Evolutionary conservation across 2,888 invertebrate species (phyloP), one percentile per base, ranked within the genome.

Genomic region (Spodoptera exigua): DNA sequence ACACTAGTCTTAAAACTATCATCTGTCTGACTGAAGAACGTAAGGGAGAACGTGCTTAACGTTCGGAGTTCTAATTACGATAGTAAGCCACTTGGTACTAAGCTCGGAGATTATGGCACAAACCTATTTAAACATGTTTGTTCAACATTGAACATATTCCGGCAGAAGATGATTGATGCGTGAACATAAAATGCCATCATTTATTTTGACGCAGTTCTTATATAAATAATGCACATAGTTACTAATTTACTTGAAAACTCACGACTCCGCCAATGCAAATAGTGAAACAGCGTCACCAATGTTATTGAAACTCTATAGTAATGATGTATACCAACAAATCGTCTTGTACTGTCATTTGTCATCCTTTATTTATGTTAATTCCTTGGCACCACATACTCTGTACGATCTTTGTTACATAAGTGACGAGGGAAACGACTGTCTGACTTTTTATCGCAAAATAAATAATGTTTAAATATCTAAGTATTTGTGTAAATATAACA

Each of bases 311-410:
- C 16, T 43, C 4, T 27, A 41, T 43, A 3, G 27, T 27, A 5
- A 27, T 27, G 27, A 27, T 7, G 27, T 27, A 27, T 9, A 39
- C 56, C 12, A 2, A 60, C 43, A 37, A 47, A 56, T 43, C 51
- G 34, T 51, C 17, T 57, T 13, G 45, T 40, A 35, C 51, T 37
- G 46, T 17, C 46, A 55, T 70, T 51, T 40, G 37, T 70, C 56
- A 51, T 40, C 37, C 16, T 49, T 64, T 55, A 66, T 66, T 70
- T 55, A 49, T 70, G 35, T 63, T 53, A 14, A 16, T 47, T 55
- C 17, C 34, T 66, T 66, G 71, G 71, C 65, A 66, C 57, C 35
- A 51, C 27, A 9, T 46, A 46, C 40, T 54, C 41, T 49, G 48
- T 37, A 32, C 70, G 36, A 14, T 36, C 9, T 37, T 32, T 18